Base-by-base conservation (phyloP, 2,113 vertebrate genomes). In the Podarcis raffonei region DNA sequence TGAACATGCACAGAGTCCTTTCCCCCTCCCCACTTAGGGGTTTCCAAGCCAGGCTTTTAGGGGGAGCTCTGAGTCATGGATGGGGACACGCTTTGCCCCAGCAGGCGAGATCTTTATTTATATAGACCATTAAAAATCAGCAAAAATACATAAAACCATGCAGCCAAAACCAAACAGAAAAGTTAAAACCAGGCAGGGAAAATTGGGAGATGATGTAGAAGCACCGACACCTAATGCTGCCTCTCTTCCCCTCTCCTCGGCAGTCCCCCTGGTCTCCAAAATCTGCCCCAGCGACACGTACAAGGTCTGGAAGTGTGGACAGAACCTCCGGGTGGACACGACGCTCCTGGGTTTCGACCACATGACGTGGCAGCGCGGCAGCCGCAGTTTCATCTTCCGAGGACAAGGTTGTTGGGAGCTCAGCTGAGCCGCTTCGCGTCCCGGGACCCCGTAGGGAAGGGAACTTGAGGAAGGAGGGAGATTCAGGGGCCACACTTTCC, bases 281-380 rank as follows among this genome's bases (percentile, higher is more conserved):
- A 99, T 99, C 95, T 99, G 99, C 89, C 99, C 99, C 88, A 99
- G 99, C 0, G 99, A 99, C 95, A 99, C 99, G 23, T 99, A 99
- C 97, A 97, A 98, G 88, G 99, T 99, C 57, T 99, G 99, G 99
- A 99, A 99, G 96, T 98, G 98, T 0, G 99, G 99, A 18, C 98
- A 99, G 97, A 98, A 98, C 96, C 96, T 99, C 86, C 98, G 99
- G 0, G 98, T 99, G 39, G 99, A 99, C 96, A 99, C 99, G 75
- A 99, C 99, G 0, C 96, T 99, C 90, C 98, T 98, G 94, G 98
- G 99, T 88, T 99, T 99, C 5, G 99, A 99, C 92, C 99, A 99
- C 27, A 99, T 99, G 99, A 99, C 98, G 22, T 99, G 99, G 99
- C 99, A 99, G 95, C 97, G 99, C 92, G 99, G 99, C 90, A 99